Evolutionary conservation across 2,113 vertebrate genomes (phyloP).

Genomic region (Alethe castanea): DNA sequence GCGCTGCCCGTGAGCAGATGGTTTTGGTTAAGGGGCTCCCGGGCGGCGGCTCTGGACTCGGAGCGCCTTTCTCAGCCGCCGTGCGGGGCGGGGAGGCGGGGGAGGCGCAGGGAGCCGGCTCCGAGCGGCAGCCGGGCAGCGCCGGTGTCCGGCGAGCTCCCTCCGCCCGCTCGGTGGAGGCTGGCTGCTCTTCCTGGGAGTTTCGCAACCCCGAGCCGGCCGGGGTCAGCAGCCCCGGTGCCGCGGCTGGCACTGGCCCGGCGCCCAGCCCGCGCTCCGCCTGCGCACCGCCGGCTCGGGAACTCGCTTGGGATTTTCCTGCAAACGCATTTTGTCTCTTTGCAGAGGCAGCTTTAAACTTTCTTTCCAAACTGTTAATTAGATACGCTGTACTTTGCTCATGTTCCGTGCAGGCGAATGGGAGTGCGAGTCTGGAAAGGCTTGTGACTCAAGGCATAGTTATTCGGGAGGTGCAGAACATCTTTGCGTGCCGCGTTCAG

Average conservation of each 20-base stretch:
- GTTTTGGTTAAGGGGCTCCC: conserved; percentile 22
- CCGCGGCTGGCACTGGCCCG: neutral
- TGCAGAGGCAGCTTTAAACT: conserved; percentile 3
- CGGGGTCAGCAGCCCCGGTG: neutral
- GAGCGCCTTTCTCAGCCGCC: neutral
- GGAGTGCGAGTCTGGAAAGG: neutral
- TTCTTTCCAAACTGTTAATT: conserved; percentile 35
- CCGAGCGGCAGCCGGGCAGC: neutral
- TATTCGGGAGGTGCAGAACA: neutral
- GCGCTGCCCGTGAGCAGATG: conserved; percentile 1
- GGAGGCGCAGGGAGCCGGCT: neutral
- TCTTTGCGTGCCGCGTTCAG: neutral
- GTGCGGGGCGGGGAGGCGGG: neutral
- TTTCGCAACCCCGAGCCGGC: neutral
- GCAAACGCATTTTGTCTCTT: neutral
- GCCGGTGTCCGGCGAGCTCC: neutral
- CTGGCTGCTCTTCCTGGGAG: neutral
- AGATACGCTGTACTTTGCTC: neutral
- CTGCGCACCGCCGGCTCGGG: neutral
- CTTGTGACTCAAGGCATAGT: conserved; percentile 11
- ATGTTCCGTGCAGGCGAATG: neutral
- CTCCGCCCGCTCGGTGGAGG: neutral
- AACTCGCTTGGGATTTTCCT: neutral
- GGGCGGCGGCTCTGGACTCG: neutral
- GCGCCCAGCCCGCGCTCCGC: neutral